These are phyloP conservation scores for Holothuria glaberrima DNA, from an alignment of 35 echinoderm and acorn worm species.

Conservation along the genomic window DNA sequence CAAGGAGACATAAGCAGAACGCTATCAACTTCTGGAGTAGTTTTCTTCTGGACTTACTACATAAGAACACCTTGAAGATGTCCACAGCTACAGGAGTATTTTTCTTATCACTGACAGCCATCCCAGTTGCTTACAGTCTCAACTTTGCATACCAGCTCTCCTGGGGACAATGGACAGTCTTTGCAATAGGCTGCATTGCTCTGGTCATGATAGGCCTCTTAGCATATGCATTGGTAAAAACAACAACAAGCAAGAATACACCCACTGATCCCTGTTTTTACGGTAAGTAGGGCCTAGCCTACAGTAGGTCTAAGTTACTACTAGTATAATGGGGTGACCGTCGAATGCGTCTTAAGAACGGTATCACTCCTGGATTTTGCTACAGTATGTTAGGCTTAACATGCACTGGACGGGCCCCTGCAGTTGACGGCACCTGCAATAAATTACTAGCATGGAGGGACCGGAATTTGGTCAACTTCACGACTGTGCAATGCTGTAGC, in stretches of 20 bases:
- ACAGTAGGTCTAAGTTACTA: no score
- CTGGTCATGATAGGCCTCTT: background rate
- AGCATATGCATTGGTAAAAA: conserved; percentile 12
- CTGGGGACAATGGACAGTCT: conserved; percentile 42
- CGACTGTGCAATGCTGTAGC: no score
- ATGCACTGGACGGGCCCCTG: no score
- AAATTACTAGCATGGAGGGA: no score
- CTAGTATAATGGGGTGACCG: no score
- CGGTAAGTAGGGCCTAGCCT: background rate
- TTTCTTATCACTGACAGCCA: conserved; percentile 37
- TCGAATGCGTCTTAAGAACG: no score
- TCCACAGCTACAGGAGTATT: conserved; percentile 43
- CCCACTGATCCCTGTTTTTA: conserved; percentile 43
- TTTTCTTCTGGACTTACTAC: background rate
- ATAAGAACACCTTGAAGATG: background rate
- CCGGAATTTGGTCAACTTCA: no score
- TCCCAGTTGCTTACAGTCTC: conserved; percentile 45
- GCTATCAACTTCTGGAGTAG: background rate
- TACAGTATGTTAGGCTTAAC: no score
- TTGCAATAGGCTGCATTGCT: background rate
- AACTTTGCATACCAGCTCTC: conserved; percentile 52
- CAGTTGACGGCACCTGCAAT: no score
- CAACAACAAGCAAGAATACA: background rate
- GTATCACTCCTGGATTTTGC: no score
- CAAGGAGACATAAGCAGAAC: no score